These are phyloP conservation scores for Castor canadensis DNA, from an alignment of 2,113 vertebrate genomes.

Conservation along the genomic window DNA sequence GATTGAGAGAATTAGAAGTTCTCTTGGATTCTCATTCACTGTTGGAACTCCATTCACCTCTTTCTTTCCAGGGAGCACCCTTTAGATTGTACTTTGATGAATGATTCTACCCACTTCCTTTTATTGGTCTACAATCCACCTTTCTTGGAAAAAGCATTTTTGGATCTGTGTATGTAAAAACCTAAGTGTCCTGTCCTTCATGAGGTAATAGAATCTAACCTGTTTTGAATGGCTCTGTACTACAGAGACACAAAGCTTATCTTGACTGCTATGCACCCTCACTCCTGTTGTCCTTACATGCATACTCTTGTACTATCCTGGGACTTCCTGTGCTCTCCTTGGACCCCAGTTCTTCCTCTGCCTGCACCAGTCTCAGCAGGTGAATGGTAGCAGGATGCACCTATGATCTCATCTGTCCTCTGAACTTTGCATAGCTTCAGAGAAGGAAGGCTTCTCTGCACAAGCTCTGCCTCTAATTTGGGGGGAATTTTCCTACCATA, in stretches of 20 bases:
- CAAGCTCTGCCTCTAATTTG: neutral
- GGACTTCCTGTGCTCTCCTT: neutral
- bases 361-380: neutral
- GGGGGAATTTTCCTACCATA: neutral
- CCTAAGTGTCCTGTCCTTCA: neutral
- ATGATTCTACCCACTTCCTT: neutral
- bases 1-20: neutral
- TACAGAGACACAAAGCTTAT: too few relatives aligned
- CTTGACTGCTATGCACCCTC: neutral
- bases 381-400: too few relatives aligned
- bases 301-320: neutral
- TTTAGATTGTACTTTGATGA: too few relatives aligned
- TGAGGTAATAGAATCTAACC: neutral
- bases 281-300: neutral
- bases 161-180: neutral
- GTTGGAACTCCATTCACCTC: neutral
- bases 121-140: neutral
- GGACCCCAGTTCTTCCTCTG: neutral
- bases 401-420: neutral
- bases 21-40: neutral
- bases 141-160: neutral
- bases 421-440: neutral
- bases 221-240: neutral
- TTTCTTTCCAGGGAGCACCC: too few relatives aligned
- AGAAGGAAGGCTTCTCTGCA: neutral